Conservation (phyloP, 1,140 invertebrate species). For the Achroia grisella region DNA sequence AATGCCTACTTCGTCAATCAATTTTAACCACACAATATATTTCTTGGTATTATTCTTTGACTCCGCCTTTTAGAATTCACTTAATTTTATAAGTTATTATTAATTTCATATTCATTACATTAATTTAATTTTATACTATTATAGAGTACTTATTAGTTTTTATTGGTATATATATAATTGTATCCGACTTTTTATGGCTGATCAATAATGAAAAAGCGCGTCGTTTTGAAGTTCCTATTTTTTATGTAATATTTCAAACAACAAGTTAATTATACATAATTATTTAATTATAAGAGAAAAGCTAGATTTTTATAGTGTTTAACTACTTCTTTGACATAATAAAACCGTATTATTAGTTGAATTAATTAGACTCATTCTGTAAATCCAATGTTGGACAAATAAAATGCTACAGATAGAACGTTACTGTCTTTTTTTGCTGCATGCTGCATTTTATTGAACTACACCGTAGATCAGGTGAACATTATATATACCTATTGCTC, state of each 20-base stretch:
- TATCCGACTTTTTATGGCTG: no score
- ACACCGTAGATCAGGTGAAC: no score
- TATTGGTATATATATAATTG: not conserved
- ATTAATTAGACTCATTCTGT: conserved; percentile 5
- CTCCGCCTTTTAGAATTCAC: no score
- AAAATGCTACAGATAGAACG: conserved; percentile 3
- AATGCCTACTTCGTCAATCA: no score
- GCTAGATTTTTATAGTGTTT: not conserved
- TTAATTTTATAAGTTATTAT: no score
- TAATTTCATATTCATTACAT: not conserved
- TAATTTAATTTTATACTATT: not conserved
- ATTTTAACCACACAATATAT: no score
- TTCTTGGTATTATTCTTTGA: no score
- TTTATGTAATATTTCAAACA: conserved; percentile 4
- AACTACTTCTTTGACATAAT: not conserved
- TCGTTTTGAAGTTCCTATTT: conserved; percentile 29
- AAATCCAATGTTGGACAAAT: conserved; percentile 6
- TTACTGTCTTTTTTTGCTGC: conserved; percentile 1
- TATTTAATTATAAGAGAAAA: not conserved
- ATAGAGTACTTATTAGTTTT: conserved; percentile 21
- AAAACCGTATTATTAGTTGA: conserved; percentile 11
- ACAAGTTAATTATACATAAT: not conserved
- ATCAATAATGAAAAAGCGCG: conserved; percentile 15
- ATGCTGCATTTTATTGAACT: not conserved
- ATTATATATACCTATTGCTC: no score